Evolutionary conservation across 2,888 invertebrate genomes (phyloP).

Genomic region (Doris montereyensis): DNA sequence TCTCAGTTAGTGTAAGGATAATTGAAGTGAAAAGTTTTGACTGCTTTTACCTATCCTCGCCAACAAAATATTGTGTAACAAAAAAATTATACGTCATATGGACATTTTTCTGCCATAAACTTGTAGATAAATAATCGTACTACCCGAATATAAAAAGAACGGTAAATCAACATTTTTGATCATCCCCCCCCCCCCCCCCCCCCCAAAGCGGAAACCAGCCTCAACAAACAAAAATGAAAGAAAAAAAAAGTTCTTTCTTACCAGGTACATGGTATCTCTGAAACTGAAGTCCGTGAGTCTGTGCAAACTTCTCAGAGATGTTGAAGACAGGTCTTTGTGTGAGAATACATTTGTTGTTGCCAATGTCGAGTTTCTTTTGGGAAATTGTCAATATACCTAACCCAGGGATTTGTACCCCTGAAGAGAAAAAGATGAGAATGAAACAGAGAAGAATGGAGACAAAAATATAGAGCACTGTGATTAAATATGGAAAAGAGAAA

Average conservation of each 20-base stretch:
- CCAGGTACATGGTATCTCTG: conserved; percentile 70
- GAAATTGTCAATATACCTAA: conserved; percentile 72
- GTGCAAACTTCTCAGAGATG: conserved; percentile 71
- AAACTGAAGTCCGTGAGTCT: conserved; percentile 68
- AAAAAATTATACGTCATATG: too few relatives aligned
- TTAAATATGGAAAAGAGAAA: not conserved
- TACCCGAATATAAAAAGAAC: too few relatives aligned
- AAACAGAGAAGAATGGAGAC: not conserved
- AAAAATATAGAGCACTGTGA: not conserved
- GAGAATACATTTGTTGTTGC: conserved; percentile 70
- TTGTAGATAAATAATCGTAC: too few relatives aligned
- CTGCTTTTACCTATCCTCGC: too few relatives aligned
- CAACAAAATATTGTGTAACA: too few relatives aligned
- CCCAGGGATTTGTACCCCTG: conserved; percentile 70
- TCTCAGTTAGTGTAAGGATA: too few relatives aligned
- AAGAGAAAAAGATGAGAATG: conserved; percentile 15
- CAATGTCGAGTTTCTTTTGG: conserved; percentile 72
- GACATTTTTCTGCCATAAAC: too few relatives aligned
- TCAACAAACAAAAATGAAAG: too few relatives aligned
- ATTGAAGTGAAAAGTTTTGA: too few relatives aligned
- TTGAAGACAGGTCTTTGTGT: conserved; percentile 72
- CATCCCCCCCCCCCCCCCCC: too few relatives aligned
- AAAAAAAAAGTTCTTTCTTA: conserved; percentile 38
- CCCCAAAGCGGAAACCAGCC: too few relatives aligned
- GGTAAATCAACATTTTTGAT: too few relatives aligned